Evolutionary conservation across 2,113 vertebrate genomes (phyloP), one percentile per base, ranked within the genome.

Genomic region (Notothenia rossii): DNA sequence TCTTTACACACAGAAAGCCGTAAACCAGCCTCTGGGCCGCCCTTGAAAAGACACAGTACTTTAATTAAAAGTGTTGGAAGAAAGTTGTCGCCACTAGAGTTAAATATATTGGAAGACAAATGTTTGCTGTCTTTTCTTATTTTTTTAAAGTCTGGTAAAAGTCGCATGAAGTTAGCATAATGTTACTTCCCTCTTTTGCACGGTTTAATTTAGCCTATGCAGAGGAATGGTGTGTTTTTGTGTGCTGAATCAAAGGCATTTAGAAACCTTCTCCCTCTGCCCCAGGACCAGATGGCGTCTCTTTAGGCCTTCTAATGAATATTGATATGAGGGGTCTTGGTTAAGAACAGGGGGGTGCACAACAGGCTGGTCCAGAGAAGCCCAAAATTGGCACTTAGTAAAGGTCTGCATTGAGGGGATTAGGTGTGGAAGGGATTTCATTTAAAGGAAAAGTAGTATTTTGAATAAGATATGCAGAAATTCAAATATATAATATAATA

Each of bases 221-320:
- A 40, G 65, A 56, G 88, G 87, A 90, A 88, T 91, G 75, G 78
- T 70, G 68, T 56, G 72, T 25, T 84, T 59, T 75, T 62, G 51
- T 60, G 50, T 1, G 6, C 53, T 68, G 72, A 76, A 77, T 79
- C 82, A 86, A 82, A 93, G 76, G 78, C 82, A 81, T 87, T 18
- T 40, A 75, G 25, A 64, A 63, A 29, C 71, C 69, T 71, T 58
- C 67, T 69, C 75, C 79, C 81, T 84, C 86, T 83, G 71, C 72
- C 79, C 81, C 77, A 82, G 80, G 86, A 91, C 90, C 95, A 95
- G 94, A 95, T 95, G 94, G 94, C 85, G 84, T 86, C 84, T 93
- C 91, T 92, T 90, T 85, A 85, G 87, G 86, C 72, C 76, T 29
- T 84, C 88, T 94, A 85, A 94, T 95, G 90, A 94, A 95, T 95